These are phyloP conservation scores for Phengaris arion DNA, from an alignment of 2,888 invertebrate species.

Conservation along the genomic window DNA sequence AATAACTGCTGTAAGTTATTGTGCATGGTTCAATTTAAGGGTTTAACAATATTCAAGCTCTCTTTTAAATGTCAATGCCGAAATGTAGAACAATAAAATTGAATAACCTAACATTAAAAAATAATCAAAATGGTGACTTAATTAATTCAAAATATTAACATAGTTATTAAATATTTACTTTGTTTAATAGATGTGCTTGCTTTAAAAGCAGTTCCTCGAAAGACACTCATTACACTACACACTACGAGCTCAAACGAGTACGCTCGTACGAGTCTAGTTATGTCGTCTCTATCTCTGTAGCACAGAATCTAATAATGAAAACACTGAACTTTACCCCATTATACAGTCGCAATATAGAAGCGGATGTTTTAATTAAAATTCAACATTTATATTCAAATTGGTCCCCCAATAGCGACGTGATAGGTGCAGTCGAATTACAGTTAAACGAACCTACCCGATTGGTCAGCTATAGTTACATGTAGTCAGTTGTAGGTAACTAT, in stretches of 20 bases:
- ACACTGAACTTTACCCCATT: conserved; percentile 24
- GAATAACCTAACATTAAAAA: too few species aligned
- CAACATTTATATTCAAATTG: conserved; percentile 29
- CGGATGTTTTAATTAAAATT: conserved; percentile 29
- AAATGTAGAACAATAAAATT: too few species aligned
- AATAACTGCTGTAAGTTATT: too few species aligned
- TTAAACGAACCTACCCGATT: conserved; percentile 25
- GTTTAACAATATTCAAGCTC: too few species aligned
- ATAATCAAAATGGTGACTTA: too few species aligned
- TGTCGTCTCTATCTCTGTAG: neutral
- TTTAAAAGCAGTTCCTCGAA: neutral
- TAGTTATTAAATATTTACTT: neutral
- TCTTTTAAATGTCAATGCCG: too few species aligned
- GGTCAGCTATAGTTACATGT: neutral
- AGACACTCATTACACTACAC: neutral
- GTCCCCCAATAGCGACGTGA: conserved; percentile 24
- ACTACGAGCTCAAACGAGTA: neutral
- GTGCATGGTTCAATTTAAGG: too few species aligned
- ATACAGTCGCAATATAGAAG: conserved; percentile 24
- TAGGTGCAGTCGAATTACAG: conserved; percentile 28
- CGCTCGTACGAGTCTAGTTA: neutral
- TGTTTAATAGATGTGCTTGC: neutral
- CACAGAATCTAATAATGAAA: conserved; percentile 22
- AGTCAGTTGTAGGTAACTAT: neutral
- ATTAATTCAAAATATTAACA: neutral